Evolutionary conservation across 2,888 invertebrate species (phyloP), one percentile per base, ranked within the genome.

Genomic region (Subacronicta megacephala): DNA sequence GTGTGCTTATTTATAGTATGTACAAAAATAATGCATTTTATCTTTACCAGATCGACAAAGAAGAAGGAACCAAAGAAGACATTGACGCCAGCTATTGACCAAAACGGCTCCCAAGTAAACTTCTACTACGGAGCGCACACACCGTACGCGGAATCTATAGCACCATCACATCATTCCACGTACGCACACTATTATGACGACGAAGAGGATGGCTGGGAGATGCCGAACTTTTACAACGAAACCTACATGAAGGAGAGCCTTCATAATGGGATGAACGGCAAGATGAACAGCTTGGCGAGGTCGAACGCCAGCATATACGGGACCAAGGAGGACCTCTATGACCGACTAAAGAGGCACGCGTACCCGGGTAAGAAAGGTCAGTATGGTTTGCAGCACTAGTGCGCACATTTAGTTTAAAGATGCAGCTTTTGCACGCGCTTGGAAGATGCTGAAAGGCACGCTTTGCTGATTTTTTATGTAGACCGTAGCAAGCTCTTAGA

Each of bases 191-290:
- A 98, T 88, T 98, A 98, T 78, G 98, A 98, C 84, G 98, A 98
- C 77, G 98, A 98, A 84, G 98, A 98, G 89, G 98, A 98, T 80
- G 98, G 98, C 42, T 98, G 98, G 98, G 98, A 98, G 87, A 98
- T 98, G 98, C 98, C 98, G 0, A 98, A 98, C 90, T 98, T 98
- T 90, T 98, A 98, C 92, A 98, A 98, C 87, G 98, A 98, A 91
- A 98, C 98, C 1, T 98, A 98, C 84, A 98, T 98, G 98, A 98
- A 98, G 93, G 98, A 98, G 94, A 96, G 98, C 83, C 95, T 98
- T 54, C 98, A 98, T 89, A 98, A 97, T 77, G 97, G 97, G 17
- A 96, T 96, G 90, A 96, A 96, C 77, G 97, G 96, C 18, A 98
- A 98, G 90, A 97, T 98, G 97, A 98, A 98, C 93, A 98, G 98